phyloP scores from a whole-genome alignment of 2,888 invertebrate species.

The Clistopyga incitator region DNA sequence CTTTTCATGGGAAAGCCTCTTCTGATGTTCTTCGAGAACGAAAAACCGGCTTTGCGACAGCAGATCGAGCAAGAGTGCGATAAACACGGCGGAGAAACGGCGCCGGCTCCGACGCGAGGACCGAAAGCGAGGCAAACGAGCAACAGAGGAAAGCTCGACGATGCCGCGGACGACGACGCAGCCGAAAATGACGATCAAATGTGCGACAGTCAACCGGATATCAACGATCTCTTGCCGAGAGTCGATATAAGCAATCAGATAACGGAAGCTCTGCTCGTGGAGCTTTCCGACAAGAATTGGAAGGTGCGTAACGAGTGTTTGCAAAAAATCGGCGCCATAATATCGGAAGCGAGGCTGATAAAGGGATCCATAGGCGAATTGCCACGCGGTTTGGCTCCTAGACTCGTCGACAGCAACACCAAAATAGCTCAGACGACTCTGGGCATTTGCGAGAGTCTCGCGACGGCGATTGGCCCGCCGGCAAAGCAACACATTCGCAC shows the following conservation, averaged over 20 bases:
- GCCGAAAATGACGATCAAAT: constrained; percentile 85
- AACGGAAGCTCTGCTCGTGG: constrained; percentile 91
- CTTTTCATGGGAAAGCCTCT: constrained; percentile 92
- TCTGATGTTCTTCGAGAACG: constrained; percentile 92
- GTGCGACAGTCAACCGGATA: constrained; percentile 85
- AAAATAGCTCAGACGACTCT: constrained; percentile 94
- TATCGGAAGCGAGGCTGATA: constrained; percentile 92
- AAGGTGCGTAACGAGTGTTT: constrained; percentile 88
- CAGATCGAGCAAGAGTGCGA: constrained; percentile 95
- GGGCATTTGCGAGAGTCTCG: constrained; percentile 92
- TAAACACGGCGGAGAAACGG: constrained; percentile 85
- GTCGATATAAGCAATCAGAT: constrained; percentile 93
- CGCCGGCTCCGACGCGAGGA: constrained; percentile 77
- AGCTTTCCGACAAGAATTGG: constrained; percentile 96
- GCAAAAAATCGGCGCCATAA: constrained; percentile 88
- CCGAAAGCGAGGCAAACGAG: constrained; percentile 64
- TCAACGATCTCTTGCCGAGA: constrained; percentile 89
- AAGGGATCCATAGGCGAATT: constrained; percentile 94
- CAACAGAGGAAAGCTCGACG: constrained; percentile 67
- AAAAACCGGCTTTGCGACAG: constrained; percentile 93
- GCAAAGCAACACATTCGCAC: constrained; percentile 92
- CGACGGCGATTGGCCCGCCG: constrained; percentile 92
- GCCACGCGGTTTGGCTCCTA: constrained; percentile 90
- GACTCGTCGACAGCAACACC: constrained; percentile 95
- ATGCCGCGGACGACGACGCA: constrained; percentile 84